Conservation (phyloP, 2,113 vertebrate species). For the Paralichthys olivaceus region DNA sequence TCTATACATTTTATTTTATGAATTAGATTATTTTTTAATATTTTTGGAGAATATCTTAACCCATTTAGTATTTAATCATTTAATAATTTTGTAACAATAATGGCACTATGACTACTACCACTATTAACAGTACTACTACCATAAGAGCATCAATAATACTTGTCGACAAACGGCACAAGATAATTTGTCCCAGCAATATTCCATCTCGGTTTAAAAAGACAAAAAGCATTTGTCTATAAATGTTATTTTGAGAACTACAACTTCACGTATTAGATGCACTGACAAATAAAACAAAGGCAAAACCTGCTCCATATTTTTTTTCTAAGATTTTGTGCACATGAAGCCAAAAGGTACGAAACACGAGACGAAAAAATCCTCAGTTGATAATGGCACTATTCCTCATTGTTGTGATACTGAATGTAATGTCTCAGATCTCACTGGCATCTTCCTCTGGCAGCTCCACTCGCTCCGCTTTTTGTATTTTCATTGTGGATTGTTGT, state of each 20-base stretch:
- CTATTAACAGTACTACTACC: neutral
- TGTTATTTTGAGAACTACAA: conserved; percentile 44
- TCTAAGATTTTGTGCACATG: conserved; percentile 55
- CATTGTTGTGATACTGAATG: conserved; percentile 75
- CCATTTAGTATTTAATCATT: neutral
- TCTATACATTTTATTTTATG: neutral
- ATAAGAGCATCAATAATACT: neutral
- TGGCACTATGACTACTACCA: neutral
- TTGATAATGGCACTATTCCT: conserved; percentile 62
- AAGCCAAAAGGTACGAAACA: conserved; percentile 75
- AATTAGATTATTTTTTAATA: too few relatives aligned
- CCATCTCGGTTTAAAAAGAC: conserved; percentile 17
- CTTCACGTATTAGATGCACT: conserved; percentile 46
- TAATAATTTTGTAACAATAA: neutral
- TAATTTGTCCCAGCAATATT: neutral
- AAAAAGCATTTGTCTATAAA: conserved; percentile 26
- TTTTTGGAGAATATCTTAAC: neutral
- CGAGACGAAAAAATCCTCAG: conserved; percentile 54
- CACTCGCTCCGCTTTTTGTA: conserved; percentile 70
- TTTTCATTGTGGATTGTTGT: conserved; percentile 81
- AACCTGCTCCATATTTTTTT: conserved; percentile 46
- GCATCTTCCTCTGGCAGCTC: conserved; percentile 77
- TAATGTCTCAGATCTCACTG: conserved; percentile 78
- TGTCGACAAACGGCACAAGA: neutral
- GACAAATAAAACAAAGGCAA: conserved; percentile 58